phyloP scores from a whole-genome alignment of 92 coral and sea anemone genomes.

The Palythoa caribaeorum region DNA sequence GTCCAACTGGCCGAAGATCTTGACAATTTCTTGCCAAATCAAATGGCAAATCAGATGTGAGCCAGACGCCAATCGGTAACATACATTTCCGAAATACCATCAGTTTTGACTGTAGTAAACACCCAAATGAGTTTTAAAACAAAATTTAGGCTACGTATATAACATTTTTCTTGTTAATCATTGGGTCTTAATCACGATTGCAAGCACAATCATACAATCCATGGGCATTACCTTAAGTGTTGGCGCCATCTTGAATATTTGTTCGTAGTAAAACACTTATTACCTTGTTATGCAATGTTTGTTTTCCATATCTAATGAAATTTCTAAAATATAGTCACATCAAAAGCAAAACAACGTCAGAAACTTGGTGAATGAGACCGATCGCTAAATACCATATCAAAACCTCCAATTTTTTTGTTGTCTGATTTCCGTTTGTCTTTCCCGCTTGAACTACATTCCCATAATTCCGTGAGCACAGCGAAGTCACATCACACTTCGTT shows the following conservation, averaged over 20 bases:
- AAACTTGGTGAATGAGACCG: neutral
- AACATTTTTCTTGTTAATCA: too few species aligned
- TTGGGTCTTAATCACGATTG: too few species aligned
- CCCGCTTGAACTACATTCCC: slow-evolving; percentile 3
- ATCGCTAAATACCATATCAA: neutral
- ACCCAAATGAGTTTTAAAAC: too few species aligned
- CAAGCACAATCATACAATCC: too few species aligned
- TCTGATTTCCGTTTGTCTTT: slow-evolving; percentile 1
- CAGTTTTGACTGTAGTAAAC: too few species aligned
- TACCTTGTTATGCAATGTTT: neutral
- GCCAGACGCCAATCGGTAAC: too few species aligned
- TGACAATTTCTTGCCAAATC: too few species aligned
- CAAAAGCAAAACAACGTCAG: neutral
- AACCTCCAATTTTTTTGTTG: neutral
- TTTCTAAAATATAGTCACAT: neutral
- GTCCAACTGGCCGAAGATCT: too few species aligned
- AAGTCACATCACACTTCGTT: neutral
- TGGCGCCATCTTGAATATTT: neutral
- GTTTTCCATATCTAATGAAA: neutral
- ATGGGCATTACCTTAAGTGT: neutral
- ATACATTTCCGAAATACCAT: too few species aligned
- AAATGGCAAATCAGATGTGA: too few species aligned
- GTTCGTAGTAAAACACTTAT: neutral
- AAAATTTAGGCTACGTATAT: too few species aligned
- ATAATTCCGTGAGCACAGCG: neutral